phyloP scores from a whole-genome alignment of 2,797 vertebrate species.

The Pseudomugil tenellus region DNA sequence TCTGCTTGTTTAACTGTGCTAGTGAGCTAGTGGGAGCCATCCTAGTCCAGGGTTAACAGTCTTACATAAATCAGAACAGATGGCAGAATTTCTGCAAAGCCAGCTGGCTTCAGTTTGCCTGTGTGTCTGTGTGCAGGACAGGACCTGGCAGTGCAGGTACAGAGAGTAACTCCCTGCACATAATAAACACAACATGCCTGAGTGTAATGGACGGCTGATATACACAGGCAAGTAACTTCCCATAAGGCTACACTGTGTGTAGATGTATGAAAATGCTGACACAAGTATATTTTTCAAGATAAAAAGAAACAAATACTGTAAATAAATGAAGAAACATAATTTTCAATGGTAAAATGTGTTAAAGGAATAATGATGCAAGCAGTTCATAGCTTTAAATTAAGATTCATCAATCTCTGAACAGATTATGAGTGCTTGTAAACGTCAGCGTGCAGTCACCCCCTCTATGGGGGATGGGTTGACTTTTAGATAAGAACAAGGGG shows the following conservation, averaged over 20 bases:
- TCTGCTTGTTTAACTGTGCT: conserved; percentile 57
- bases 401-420: conserved; percentile 71
- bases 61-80: conserved; percentile 82
- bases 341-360: conserved; percentile 9
- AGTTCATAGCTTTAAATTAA: conserved; percentile 37
- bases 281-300: conserved; percentile 29
- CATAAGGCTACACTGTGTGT: conserved; percentile 39
- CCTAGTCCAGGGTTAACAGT: conserved; percentile 74
- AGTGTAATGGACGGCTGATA: conserved; percentile 51
- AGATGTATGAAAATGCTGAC: conserved; percentile 30
- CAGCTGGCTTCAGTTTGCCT: conserved; percentile 84
- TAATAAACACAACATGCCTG: conserved; percentile 66
- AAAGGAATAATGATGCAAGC: conserved; percentile 10
- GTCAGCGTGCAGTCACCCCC: conserved; percentile 66
- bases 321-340: conserved; percentile 25
- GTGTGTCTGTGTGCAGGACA: conserved; percentile 68
- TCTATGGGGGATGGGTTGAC: conserved; percentile 53
- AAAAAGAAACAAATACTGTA: conserved; percentile 23
- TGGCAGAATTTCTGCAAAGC: conserved; percentile 75
- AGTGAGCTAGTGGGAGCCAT: conserved; percentile 61
- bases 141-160: conserved; percentile 72
- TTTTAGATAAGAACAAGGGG: conserved; percentile 47
- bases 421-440: conserved; percentile 75
- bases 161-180: conserved; percentile 70
- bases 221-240: conserved; percentile 35